These are phyloP conservation scores for Prunella himalayana DNA, from an alignment of 2,113 vertebrate species.

Conservation along the genomic window DNA sequence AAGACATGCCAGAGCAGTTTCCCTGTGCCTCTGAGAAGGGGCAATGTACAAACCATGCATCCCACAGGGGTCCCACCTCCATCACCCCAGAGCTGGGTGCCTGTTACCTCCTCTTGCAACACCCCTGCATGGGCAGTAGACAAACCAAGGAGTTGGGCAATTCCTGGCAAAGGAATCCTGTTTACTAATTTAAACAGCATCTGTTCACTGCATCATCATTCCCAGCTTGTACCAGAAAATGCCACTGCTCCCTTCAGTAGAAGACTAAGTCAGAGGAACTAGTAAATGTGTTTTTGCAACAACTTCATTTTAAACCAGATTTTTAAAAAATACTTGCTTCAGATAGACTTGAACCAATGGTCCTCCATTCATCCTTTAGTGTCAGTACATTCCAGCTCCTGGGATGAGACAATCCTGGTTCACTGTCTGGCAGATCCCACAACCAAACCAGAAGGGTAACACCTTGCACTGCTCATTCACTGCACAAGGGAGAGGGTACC, in stretches of 20 bases:
- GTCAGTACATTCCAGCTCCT: background rate
- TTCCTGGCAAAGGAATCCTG: background rate
- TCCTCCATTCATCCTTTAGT: background rate
- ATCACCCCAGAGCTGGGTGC: background rate
- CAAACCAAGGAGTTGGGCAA: background rate
- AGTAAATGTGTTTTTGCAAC: background rate
- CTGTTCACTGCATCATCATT: background rate
- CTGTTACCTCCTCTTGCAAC: background rate
- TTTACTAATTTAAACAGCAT: background rate
- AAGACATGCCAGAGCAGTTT: background rate
- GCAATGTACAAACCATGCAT: background rate
- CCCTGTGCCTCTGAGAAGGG: background rate
- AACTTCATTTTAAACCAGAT: background rate
- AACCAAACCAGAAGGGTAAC: background rate
- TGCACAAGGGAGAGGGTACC: background rate
- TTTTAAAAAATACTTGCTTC: background rate
- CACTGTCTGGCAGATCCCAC: background rate
- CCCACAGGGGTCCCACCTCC: background rate
- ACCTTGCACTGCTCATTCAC: background rate
- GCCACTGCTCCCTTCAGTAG: background rate
- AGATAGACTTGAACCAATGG: background rate
- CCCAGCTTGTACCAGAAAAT: background rate
- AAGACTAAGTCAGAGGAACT: background rate
- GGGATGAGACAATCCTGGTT: background rate
- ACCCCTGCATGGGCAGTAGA: background rate